Evolutionary conservation across 2,797 vertebrate genomes (phyloP), one percentile per base, ranked within the genome.

Genomic region (Myripristis jacobus): DNA sequence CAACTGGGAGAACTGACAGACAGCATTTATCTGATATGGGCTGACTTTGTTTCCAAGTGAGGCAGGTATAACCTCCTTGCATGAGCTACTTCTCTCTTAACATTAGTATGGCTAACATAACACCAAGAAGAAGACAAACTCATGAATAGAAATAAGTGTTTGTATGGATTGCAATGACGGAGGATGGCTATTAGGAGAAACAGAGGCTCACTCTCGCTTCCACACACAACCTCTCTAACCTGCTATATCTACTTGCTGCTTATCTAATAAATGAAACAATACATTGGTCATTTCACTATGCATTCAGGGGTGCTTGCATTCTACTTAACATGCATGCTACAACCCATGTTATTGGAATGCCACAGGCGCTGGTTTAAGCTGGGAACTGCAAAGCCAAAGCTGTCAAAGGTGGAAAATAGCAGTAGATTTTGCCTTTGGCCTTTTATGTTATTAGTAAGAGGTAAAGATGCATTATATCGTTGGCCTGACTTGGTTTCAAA

Each of bases 91-190:
- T 79, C 56, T 75, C 59, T 9, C 13, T 73, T 83, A 77, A 82
- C 78, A 83, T 85, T 89, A 84, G 75, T 64, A 83, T 67, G 59
- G 73, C 46, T 46, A 70, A 54, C 75, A 72, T 59, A 21, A 76
- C 21, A 21, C 66, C 4, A 8, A 66, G 38, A 11, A 1, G 61
- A 83, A 82, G 83, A 81, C 81, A 86, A 85, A 72, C 73, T 90
- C 86, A 88, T 84, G 86, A 91, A 90, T 83, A 89, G 58, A 88
- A 88, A 88, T 87, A 73, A 66, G 77, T 77, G 79, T 88, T 84
- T 88, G 64, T 80, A 44, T 84, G 67, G 77, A 75, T 73, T 85
- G 74, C 75, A 46, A 51, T 63, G 73, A 76, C 79, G 79, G 70
- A 70, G 31, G 51, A 74, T 19, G 57, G 72, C 58, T 46, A 80